Percentiles rank a stretch among this genome's conserved stretches.
These are phyloP conservation scores for Pao palembangensis DNA, from an alignment of 2,113 vertebrate species.

Conservation along the genomic window DNA sequence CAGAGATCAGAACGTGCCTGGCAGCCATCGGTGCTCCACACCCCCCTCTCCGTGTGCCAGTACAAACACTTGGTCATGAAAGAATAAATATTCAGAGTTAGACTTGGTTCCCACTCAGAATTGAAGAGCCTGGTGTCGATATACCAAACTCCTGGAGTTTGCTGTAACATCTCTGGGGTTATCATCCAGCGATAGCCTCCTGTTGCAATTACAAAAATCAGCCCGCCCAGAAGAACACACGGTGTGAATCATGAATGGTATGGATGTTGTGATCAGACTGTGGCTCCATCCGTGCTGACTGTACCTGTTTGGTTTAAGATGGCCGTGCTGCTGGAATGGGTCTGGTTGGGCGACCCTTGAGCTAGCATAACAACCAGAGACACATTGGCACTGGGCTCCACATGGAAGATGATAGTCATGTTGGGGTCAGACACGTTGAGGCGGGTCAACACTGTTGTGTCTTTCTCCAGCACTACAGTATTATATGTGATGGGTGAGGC, in stretches of 20 bases:
- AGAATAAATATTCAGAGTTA: conserved; percentile 45
- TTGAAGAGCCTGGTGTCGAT: conserved; percentile 47
- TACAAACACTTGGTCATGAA: conserved; percentile 70
- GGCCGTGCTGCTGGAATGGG: conserved; percentile 3
- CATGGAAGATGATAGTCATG: conserved; percentile 55
- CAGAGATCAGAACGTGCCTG: conserved; percentile 43
- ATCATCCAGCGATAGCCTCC: conserved; percentile 72
- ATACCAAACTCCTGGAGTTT: conserved; percentile 57
- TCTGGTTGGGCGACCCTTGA: conserved; percentile 18
- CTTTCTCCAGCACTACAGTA: conserved; percentile 27
- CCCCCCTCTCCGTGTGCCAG: conserved; percentile 47
- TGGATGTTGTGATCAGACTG: no score
- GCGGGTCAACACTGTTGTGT: conserved; percentile 17
- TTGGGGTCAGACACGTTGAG: conserved; percentile 62
- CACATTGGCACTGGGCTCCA: conserved; percentile 45
- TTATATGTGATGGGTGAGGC: not conserved
- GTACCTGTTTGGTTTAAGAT: conserved; percentile 58
- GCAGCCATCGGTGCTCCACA: conserved; percentile 73
- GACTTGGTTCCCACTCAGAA: conserved; percentile 11
- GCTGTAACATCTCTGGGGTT: conserved; percentile 64
- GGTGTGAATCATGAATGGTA: no score
- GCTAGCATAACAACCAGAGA: conserved; percentile 53
- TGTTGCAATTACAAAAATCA: conserved; percentile 24
- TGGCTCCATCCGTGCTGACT: no score
- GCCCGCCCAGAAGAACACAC: not conserved